Evolutionary conservation across 2,113 vertebrate genomes (phyloP).

Genomic region (Papio anubis): DNA sequence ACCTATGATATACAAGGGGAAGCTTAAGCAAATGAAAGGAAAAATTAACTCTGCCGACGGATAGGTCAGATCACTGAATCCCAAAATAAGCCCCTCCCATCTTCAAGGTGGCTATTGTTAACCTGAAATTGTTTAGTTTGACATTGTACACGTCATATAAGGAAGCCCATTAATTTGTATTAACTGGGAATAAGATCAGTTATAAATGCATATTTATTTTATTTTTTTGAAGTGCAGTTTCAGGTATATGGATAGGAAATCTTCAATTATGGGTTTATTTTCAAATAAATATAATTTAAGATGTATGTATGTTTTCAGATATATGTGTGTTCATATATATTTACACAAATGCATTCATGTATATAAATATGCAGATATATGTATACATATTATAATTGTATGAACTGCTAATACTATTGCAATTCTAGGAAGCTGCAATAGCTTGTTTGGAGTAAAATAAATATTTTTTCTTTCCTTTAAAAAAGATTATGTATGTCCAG

Average conservation of each 20-base stretch:
- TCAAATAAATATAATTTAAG: background rate
- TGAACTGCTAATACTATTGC: background rate
- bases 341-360: background rate
- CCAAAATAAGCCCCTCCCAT: background rate
- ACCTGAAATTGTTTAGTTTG: background rate
- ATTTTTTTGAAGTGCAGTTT: background rate
- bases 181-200: background rate
- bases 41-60: conserved; percentile 18
- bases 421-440: background rate
- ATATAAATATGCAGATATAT: background rate
- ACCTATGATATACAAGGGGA: background rate
- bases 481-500: background rate
- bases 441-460: background rate
- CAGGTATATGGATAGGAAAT: background rate
- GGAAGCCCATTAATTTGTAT: background rate
- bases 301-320: background rate
- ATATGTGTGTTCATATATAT: background rate
- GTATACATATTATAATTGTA: background rate
- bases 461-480: background rate
- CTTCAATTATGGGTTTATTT: background rate
- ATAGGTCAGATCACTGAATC: background rate
- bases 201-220: background rate
- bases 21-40: background rate
- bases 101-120: background rate
- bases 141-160: background rate